Evolutionary conservation across 1,140 invertebrate genomes (phyloP), one percentile per base, ranked within the genome.

Genomic region (Spodoptera frugiperda): DNA sequence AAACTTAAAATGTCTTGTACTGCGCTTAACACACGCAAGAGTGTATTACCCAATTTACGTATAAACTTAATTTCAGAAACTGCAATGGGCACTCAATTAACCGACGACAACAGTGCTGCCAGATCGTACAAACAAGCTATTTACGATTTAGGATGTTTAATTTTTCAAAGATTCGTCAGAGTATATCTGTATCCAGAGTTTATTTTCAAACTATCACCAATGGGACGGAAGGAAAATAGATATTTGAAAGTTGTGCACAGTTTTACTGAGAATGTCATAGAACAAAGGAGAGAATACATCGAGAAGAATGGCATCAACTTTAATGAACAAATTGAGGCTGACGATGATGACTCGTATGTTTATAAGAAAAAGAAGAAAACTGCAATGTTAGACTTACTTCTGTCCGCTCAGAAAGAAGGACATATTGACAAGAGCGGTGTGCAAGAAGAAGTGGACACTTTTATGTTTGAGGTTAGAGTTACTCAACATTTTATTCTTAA

Each of bases 371-470:
- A 95, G 77, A 96, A 95, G 75, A 95, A 96, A 67, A 85, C 97
- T 14, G 97, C 97, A 5, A 97, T 98, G 94, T 89, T 98, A 12
- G 98, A 98, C 94, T 94, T 98, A 80, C 84, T 98, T 9, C 89
- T 98, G 49, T 80, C 95, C 82, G 95, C 95, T 12, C 95, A 95
- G 68, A 93, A 95, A 63, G 84, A 94, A 67, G 92, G 95, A 12
- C 68, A 82, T 12, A 95, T 95, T 68, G 95, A 95, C 77, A 90
- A 96, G 67, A 10, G 77, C 5, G 91, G 92, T 0, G 96, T 98
- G n/a, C 85, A 95, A 72, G 96, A 97, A 90, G 96, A 97, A 93
- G 96, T 97, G 0, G 96, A 97, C 76, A 97, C 97, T 0, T 97
- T 97, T 85, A 96, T 97, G 95, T 97, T 97, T 93, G 96, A 95